A percentile compares a stretch with the other conserved stretches of the same genome.
Conservation (phyloP, 1,140 invertebrate species). For the Tetramorium simillimum region DNA sequence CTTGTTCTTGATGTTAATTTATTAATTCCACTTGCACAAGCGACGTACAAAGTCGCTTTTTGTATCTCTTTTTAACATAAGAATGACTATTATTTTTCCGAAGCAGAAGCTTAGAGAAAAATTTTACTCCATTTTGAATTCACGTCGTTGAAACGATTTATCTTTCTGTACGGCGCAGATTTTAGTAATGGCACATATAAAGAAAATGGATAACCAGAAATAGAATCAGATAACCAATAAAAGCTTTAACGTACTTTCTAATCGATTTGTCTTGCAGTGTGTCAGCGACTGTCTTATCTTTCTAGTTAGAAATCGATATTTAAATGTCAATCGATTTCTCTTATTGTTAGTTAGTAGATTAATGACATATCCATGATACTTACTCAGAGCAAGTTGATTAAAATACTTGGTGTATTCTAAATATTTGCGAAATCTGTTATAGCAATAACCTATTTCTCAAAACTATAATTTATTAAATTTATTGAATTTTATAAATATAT, state of each 20-base stretch:
- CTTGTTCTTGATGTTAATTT: neutral
- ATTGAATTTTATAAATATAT: neutral
- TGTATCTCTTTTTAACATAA: neutral
- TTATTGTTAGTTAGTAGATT: neutral
- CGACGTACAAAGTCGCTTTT: neutral
- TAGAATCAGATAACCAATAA: slow-evolving; percentile 3
- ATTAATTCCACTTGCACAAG: slow-evolving; percentile 10
- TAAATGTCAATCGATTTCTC: neutral
- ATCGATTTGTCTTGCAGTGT: slow-evolving; percentile 18
- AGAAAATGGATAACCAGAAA: slow-evolving; percentile 22
- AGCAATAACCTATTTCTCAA: neutral
- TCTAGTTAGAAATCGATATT: neutral
- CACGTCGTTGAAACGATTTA: slow-evolving; percentile 10
- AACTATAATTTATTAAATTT: neutral
- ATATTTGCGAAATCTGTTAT: neutral
- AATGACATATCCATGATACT: slow-evolving; percentile 2
- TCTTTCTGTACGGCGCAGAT: neutral
- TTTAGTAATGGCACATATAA: slow-evolving; percentile 24
- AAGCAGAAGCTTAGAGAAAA: neutral
- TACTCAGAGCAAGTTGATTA: neutral
- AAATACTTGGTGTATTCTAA: neutral
- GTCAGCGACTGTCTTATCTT: slow-evolving; percentile 12
- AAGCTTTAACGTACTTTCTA: slow-evolving; percentile 25
- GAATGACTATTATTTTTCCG: neutral
- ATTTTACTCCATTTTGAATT: slow-evolving; percentile 9